Evolutionary conservation across 2,113 vertebrate species (phyloP), one percentile per base, ranked within the genome.

Genomic region (Rhinichthys klamathensis): DNA sequence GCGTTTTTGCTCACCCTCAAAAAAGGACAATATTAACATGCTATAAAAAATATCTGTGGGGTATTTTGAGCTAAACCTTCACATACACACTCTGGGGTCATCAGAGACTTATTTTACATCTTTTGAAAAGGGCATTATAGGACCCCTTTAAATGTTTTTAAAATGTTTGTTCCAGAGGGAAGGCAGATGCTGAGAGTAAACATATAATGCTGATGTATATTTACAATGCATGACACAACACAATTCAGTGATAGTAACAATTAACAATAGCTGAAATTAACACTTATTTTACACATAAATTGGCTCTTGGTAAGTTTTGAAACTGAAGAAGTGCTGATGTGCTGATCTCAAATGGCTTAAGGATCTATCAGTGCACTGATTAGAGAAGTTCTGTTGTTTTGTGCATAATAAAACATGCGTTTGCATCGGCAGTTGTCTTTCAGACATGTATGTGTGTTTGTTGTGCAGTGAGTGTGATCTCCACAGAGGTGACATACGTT

Each of bases 401-500:
- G 25, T 67, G 63, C 63, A 35, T 32, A 18, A 4, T 23, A 21
- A 38, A 35, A 18, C 15, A 5, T n/a, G 23, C 13, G 4, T 46
- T 25, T 74, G 23, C 13, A 1, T 27, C 8, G 23, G 8, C 6
- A 56, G 54, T 2, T 56, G 54, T 56, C 54, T 21, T 35, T 69
- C 30, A 69, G 13, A 7, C 1, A 30, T 63, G 2, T 77, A 12
- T 56, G 4, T 83, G 13, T 60, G 32, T 83, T 4, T 79, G 21
- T 79, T 77, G n/a, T 81, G 30, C 84, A 94, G 93, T 95, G 75
- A 93, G 88, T 85, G 93, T 95, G 32, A 93, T 96, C 85, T 95
- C 95, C 83, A 94, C 93, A 82, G 95, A 96, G 89, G 91, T 95
- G 82, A 96, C 95, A 3, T 96, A 93, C 56, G 15, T 93, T 58